Evolutionary conservation across 2,888 invertebrate genomes (phyloP), one percentile per base, ranked within the genome.

Genomic region (Meganola albula): DNA sequence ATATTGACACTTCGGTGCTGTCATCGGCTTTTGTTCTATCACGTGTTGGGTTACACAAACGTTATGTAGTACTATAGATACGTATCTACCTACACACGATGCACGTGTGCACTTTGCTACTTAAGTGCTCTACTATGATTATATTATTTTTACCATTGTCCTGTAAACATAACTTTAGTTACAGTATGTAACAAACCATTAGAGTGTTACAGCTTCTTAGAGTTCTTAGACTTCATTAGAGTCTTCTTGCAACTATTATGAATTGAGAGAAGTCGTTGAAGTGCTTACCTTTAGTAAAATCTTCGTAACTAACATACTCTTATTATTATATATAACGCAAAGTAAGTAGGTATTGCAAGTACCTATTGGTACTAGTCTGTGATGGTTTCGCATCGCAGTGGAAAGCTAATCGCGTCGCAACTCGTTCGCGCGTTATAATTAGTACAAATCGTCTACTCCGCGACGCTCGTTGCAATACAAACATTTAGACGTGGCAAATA

Each of bases 361-460:
- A n/a, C n/a, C n/a, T n/a, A n/a, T n/a, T n/a, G n/a, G n/a, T n/a
- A n/a, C n/a, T n/a, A n/a, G n/a, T 41, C 44, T 30, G 36, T 28
- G 48, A 48, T 39, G 52, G 55, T 52, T 58, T 58, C 50, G 53
- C 52, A 47, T 66, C 55, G 54, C 59, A 71, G 63, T 68, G 65
- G 70, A 72, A 73, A 76, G 76, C 77, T 80, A 80, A 82, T 79
- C 76, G 74, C 61, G 69, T 70, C 70, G 67, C 62, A 65, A 65
- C 63, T 68, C 74, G 70, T 72, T 80, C 82, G 77, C 82, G 82
- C 83, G 82, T 80, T 74, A 82, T 83, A 83, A 85, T 85, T 80
- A 80, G 79, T 83, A 85, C 80, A 85, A 84, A 83, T 82, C 70
- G 83, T 71, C 67, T 75, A 64, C 65, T 65, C 45, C 57, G 56